A percentile compares a stretch with the other conserved stretches of the same genome.
These are phyloP conservation scores for Mylabris phalerata DNA, from an alignment of 1,140 invertebrate genomes.

Conservation along the genomic window DNA sequence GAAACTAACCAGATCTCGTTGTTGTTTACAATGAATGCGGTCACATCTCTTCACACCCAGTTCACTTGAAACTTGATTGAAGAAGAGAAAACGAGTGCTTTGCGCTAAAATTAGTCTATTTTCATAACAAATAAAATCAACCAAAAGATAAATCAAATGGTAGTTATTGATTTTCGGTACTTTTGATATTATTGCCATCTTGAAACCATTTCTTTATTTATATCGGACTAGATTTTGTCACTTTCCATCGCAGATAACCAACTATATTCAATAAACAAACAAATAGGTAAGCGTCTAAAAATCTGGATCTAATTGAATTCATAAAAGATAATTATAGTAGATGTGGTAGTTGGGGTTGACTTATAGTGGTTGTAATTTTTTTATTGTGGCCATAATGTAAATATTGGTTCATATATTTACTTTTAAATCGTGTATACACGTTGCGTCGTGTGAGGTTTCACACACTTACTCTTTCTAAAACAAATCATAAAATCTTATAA, in stretches of 20 bases:
- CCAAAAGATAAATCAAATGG: slow-evolving; percentile 17
- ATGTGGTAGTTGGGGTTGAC: not conserved
- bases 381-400: slow-evolving; percentile 23
- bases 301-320: not conserved
- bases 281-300: not conserved
- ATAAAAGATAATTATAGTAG: not conserved
- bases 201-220: not conserved
- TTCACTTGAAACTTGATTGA: slow-evolving; percentile 27
- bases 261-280: not conserved
- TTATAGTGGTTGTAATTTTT: slow-evolving; percentile 17
- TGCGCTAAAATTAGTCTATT: slow-evolving; percentile 27
- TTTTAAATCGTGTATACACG: slow-evolving; percentile 22
- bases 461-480: slow-evolving; percentile 39
- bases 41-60: slow-evolving; percentile 30
- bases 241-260: not conserved
- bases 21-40: slow-evolving; percentile 24
- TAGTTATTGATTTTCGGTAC: slow-evolving; percentile 13
- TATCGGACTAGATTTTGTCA: not conserved
- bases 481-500: slow-evolving; percentile 41
- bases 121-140: slow-evolving; percentile 25
- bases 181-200: slow-evolving; percentile 14
- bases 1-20: slow-evolving; percentile 17
- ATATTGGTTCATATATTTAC: slow-evolving; percentile 30
- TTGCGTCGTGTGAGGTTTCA: slow-evolving; percentile 39
- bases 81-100: slow-evolving; percentile 21